A percentile compares a stretch with the other conserved stretches of the same genome.
Evolutionary conservation across 2,888 invertebrate species (phyloP).

Genomic region (Epinotia nisella): DNA sequence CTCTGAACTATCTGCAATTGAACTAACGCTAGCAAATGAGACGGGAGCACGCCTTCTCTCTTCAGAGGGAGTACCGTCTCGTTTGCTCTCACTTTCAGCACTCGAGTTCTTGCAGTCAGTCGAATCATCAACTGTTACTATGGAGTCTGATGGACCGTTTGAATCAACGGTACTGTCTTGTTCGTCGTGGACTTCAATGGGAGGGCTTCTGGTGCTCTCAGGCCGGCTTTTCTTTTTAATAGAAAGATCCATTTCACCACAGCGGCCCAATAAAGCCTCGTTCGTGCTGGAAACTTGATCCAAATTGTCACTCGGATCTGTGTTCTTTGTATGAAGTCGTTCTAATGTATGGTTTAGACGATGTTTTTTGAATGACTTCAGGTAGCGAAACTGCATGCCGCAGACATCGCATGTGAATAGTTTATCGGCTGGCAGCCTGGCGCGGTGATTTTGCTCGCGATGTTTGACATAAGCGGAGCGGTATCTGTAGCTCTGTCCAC

Average conservation of each 20-base stretch:
- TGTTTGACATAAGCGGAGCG: constrained; percentile 90
- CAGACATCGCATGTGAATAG: constrained; percentile 96
- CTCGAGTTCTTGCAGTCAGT: constrained; percentile 77
- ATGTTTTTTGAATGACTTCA: constrained; percentile 96
- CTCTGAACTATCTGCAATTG: constrained; percentile 82
- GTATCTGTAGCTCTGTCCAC: constrained; percentile 95
- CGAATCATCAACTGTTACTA: constrained; percentile 77
- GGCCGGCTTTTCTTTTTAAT: constrained; percentile 78
- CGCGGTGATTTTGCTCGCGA: constrained; percentile 95
- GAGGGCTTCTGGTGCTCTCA: constrained; percentile 77
- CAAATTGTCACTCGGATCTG: constrained; percentile 81
- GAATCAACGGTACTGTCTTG: constrained; percentile 91
- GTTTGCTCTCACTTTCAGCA: constrained; percentile 72
- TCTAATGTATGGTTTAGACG: constrained; percentile 94
- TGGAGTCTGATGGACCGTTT: constrained; percentile 80
- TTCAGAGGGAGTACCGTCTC: constrained; percentile 63
- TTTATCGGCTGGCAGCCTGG: constrained; percentile 94
- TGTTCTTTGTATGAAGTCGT: constrained; percentile 89
- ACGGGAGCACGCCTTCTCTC: constrained; percentile 73
- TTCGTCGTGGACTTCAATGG: constrained; percentile 83
- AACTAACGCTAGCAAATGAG: constrained; percentile 82
- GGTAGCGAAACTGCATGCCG: constrained; percentile 95
- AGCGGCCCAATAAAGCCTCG: constrained; percentile 84
- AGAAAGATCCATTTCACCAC: constrained; percentile 85
- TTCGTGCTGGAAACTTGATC: constrained; percentile 90